These are phyloP conservation scores for Drosophila diplacantha DNA, from an alignment of 2,888 invertebrate genomes.

Conservation along the genomic window DNA sequence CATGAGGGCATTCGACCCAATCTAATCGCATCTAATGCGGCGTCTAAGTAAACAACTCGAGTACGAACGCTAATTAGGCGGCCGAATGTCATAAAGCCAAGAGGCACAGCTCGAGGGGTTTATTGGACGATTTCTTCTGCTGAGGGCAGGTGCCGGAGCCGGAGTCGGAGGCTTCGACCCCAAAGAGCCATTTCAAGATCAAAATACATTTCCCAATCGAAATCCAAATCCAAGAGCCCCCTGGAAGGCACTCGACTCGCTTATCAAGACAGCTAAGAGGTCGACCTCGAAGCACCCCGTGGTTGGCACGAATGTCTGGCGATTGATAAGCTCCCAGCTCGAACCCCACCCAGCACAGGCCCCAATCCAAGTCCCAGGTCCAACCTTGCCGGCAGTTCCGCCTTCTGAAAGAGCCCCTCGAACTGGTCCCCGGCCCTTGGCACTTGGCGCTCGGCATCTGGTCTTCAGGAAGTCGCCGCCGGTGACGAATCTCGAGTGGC, in stretches of 20 bases:
- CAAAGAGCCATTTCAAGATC: constrained; percentile 4
- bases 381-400: constrained; percentile 53
- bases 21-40: constrained; percentile 61
- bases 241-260: constrained; percentile 13
- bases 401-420: constrained; percentile 45
- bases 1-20: constrained; percentile 54
- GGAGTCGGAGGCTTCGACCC: constrained; percentile 2
- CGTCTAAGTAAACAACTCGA: constrained; percentile 68
- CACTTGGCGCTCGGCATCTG: constrained; percentile 25
- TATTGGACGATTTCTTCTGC: constrained; percentile 10
- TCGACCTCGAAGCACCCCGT: constrained; percentile 53
- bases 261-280: constrained; percentile 53
- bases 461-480: constrained; percentile 45
- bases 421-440: constrained; percentile 47
- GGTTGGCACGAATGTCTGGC: constrained; percentile 40
- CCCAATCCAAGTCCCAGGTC: neutral
- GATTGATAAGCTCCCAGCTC: constrained; percentile 31
- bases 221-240: constrained; percentile 8
- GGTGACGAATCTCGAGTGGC: constrained; percentile 51
- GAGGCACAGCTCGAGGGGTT: constrained; percentile 6
- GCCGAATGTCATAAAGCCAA: constrained; percentile 30
- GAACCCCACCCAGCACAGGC: constrained; percentile 2
- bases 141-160: neutral
- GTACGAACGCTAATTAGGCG: constrained; percentile 37
- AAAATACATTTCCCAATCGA: neutral